A percentile compares a stretch with the other conserved stretches of the same genome.
phyloP scores from a whole-genome alignment of 2,113 vertebrate species.

The Psilopogon haemacephalus region DNA sequence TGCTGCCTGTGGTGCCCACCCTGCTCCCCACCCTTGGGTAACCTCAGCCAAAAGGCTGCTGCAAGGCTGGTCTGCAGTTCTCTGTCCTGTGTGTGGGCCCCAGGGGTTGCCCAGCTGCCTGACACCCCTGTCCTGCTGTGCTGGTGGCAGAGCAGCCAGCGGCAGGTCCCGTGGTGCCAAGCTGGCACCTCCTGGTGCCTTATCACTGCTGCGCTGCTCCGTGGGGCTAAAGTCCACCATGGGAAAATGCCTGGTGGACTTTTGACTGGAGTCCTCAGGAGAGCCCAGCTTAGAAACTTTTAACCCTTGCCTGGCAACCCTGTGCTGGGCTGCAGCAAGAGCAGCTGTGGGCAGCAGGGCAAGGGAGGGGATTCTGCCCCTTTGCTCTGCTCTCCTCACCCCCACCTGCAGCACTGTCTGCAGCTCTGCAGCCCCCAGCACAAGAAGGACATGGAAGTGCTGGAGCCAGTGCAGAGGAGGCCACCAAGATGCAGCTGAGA shows the following conservation, averaged over 20 bases:
- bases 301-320: slow-evolving; percentile 21
- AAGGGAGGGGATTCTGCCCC: too few relatives aligned
- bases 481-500: too few relatives aligned
- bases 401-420: too few relatives aligned
- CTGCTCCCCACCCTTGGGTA: accelerated
- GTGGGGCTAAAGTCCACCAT: slow-evolving; percentile 46
- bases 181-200: not conserved
- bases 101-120: not conserved
- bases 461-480: too few relatives aligned
- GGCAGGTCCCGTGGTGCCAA: not conserved
- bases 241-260: slow-evolving; percentile 54
- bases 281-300: slow-evolving; percentile 6
- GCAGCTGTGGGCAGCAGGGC: too few relatives aligned
- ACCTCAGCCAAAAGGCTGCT: not conserved
- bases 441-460: too few relatives aligned
- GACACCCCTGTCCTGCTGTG: not conserved
- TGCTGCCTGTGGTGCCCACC: accelerated
- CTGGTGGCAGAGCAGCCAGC: not conserved
- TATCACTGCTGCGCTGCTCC: not conserved
- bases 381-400: too few relatives aligned
- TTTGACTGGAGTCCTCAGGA: slow-evolving; percentile 28
- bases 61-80: not conserved
- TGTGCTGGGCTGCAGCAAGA: too few relatives aligned
- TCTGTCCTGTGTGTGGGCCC: not conserved
- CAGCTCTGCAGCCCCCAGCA: too few relatives aligned